Evolutionary conservation across 1,140 invertebrate species (phyloP), one percentile per base, ranked within the genome.

Genomic region (Brachionus plicatilis): DNA sequence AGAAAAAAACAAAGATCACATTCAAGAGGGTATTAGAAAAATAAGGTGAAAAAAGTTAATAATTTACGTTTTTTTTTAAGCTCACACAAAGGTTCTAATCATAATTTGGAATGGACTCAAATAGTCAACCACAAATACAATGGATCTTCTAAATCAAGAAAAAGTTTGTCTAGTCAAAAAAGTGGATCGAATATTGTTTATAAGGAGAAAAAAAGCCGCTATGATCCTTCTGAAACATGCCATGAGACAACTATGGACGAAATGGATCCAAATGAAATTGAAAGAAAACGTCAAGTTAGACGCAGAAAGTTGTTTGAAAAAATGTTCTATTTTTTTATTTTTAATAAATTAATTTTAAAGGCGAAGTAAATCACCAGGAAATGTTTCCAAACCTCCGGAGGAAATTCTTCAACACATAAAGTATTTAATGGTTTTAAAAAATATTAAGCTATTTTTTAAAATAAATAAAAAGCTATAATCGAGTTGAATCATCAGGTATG

Each of bases 371-470:
- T 82, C 79, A 4, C 79, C 79, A 27, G 79, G 79, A 65, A 47
- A 43, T 68, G 65, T 82, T 11, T 65, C 79, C 1, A 82, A 82
- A n/a, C 79, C 79, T 29, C 79, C 79, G 11, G 79, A 82, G 27
- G 79, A 82, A 82, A 82, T 82, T 37, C 79, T 82, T 45, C 79
- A 82, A 14, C 79, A 82, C 20, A 82, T 82, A n/a, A 82, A 60
- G 79, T 82, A 82, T 17, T 72, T 72, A 1, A 27, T n/a, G 5
- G 17, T 47, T 24, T 37, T 41, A 14, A 33, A 47, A 37, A 29
- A 29, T 29, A 7, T 5, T 37, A 7, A 7, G 0, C 6, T 37
- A 37, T 37, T 37, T 37, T 4, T 7, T 7, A 29, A 37, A 37
- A 37, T 37, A 37, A 37, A 37, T 37, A 33, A 53, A 37, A 70